Percentiles rank a stretch among this genome's conserved stretches.
Conservation (phyloP, 2,888 invertebrate species). For the Drosophila siamana region DNA sequence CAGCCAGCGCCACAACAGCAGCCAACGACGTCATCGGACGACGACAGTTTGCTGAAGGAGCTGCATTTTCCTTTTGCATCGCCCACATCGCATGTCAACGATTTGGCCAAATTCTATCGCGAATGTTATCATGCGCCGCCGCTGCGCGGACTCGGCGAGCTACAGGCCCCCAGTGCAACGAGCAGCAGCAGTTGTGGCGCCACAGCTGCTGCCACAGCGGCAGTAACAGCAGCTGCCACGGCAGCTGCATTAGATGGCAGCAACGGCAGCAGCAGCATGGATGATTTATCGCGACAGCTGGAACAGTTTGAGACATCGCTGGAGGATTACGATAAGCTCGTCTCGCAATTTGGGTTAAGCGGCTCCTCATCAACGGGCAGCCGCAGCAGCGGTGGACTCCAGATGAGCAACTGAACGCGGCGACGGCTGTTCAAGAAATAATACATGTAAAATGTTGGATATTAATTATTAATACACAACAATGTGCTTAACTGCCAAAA, state of each 20-base stretch:
- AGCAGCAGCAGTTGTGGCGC: conserved; percentile 25
- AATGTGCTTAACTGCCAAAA: not conserved
- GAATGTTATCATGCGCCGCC: conserved; percentile 85
- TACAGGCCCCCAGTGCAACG: conserved; percentile 51
- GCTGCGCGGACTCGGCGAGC: conserved; percentile 73
- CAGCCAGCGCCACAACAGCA: conserved; percentile 32
- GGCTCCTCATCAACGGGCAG: conserved; percentile 83
- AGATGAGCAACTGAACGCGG: conserved; percentile 78
- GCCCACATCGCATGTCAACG: conserved; percentile 84
- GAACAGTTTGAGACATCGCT: conserved; percentile 85
- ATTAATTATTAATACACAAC: not conserved
- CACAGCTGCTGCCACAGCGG: conserved; percentile 43
- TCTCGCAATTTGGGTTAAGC: conserved; percentile 83
- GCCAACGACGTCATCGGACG: conserved; percentile 70
- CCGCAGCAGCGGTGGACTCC: conserved; percentile 81
- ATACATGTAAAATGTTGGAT: conserved; percentile 42
- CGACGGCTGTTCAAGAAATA: conserved; percentile 16
- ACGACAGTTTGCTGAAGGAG: conserved; percentile 85
- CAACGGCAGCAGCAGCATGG: conserved; percentile 69
- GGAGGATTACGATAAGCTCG: conserved; percentile 85
- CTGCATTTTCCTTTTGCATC: conserved; percentile 86
- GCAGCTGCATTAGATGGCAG: conserved; percentile 51
- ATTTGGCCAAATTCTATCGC: conserved; percentile 85
- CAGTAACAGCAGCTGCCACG: conserved; percentile 43
- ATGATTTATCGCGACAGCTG: conserved; percentile 84